Evolutionary conservation across 2,888 invertebrate species (phyloP).

Genomic region (Acleris laterana): DNA sequence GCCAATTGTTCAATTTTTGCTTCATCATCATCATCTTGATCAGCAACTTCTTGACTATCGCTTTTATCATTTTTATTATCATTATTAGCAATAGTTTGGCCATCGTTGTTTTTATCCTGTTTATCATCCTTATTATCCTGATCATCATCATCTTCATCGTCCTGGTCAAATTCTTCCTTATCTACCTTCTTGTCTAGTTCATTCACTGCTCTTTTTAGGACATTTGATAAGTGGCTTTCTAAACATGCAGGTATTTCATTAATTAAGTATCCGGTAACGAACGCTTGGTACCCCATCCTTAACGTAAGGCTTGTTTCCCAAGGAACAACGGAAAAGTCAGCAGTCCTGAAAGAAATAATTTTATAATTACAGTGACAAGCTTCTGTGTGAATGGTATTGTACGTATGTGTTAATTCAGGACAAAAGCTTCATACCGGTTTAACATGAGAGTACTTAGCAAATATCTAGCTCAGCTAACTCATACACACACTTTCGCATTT

Average conservation of each 20-base stretch:
- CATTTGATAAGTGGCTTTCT: slow-evolving; percentile 37
- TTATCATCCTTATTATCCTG: background rate
- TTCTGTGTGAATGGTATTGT: too few relatives aligned
- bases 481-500: too few relatives aligned
- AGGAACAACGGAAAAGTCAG: slow-evolving; percentile 43
- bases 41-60: background rate
- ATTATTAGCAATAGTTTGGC: background rate
- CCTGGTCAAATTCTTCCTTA: too few relatives aligned
- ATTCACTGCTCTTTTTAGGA: background rate
- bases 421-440: too few relatives aligned
- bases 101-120: background rate
- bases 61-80: background rate
- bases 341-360: slow-evolving; percentile 38
- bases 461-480: too few relatives aligned
- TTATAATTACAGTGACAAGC: too few relatives aligned
- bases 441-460: too few relatives aligned
- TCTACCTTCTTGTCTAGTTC: background rate
- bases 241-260: slow-evolving; percentile 52
- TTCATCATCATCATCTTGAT: background rate
- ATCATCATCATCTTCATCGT: background rate
- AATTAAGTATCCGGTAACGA: slow-evolving; percentile 51
- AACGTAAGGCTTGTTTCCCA: slow-evolving; percentile 29
- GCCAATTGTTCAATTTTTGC: too few relatives aligned
- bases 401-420: too few relatives aligned
- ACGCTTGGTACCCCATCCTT: slow-evolving; percentile 38